Evolutionary conservation across 2,113 vertebrate genomes (phyloP).

Genomic region (Nerophis lumbriciformis): DNA sequence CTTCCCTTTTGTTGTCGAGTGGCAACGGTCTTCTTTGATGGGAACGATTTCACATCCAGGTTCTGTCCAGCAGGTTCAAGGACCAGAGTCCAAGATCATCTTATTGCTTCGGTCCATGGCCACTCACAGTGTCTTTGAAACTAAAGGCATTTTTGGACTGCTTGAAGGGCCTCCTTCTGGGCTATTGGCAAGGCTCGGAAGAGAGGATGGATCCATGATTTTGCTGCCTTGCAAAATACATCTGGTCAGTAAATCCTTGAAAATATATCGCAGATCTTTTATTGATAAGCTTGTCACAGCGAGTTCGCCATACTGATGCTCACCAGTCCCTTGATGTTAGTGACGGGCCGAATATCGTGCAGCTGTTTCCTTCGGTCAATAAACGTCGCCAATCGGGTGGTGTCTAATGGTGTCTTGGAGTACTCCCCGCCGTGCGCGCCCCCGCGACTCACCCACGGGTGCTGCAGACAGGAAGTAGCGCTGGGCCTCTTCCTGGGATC

Average conservation of each 20-base stretch:
- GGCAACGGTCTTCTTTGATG: background rate
- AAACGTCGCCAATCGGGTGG: slow-evolving; percentile 84
- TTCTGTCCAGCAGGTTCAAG: background rate
- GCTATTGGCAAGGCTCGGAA: no score
- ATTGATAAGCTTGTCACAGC: slow-evolving; percentile 46
- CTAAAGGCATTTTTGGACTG: slow-evolving; percentile 20
- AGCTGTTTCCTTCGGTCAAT: slow-evolving; percentile 90
- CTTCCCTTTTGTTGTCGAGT: background rate
- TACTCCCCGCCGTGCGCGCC: slow-evolving; percentile 82
- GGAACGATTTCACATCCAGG: background rate
- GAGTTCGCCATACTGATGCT: slow-evolving; percentile 69
- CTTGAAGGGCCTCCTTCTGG: background rate
- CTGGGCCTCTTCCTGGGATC: slow-evolving; percentile 86
- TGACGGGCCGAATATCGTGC: slow-evolving; percentile 82
- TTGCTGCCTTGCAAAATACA: slow-evolving; percentile 2
- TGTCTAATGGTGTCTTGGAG: slow-evolving; percentile 89
- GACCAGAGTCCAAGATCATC: background rate
- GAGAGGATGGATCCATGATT: background rate
- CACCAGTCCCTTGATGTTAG: slow-evolving; percentile 87
- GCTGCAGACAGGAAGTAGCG: slow-evolving; percentile 86
- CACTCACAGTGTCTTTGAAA: slow-evolving; percentile 31
- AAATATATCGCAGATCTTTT: background rate
- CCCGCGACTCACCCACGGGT: slow-evolving; percentile 86
- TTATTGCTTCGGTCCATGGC: background rate
- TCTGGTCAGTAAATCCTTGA: slow-evolving; percentile 8